Evolutionary conservation across 2,113 vertebrate species (phyloP).

Genomic region (Gavialis gangeticus): DNA sequence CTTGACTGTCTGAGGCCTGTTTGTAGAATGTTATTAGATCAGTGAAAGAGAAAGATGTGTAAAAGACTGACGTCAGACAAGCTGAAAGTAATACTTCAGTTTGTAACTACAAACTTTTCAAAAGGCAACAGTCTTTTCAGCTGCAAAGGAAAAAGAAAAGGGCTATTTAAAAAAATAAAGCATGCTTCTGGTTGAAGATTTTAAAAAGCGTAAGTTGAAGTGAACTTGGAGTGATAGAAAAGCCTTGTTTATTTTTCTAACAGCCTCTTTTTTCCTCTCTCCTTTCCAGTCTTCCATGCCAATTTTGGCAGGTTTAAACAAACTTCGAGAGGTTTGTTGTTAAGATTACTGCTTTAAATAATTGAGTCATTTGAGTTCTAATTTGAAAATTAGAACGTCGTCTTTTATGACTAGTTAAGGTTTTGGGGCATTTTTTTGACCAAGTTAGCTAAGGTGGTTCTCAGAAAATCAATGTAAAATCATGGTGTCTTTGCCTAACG

Average conservation of each 20-base stretch:
- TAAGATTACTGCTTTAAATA: not conserved
- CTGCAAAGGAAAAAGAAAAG: constrained; percentile 5
- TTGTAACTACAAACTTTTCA: not conserved
- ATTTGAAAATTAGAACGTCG: constrained; percentile 1
- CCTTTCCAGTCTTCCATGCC: not conserved
- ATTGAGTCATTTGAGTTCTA: not conserved
- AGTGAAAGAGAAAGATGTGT: not conserved
- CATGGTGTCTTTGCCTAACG: not conserved
- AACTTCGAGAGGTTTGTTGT: not conserved
- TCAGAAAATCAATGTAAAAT: not conserved
- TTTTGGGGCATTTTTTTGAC: not conserved
- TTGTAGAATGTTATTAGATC: constrained; percentile 32
- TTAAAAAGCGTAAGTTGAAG: not conserved
- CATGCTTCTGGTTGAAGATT: not conserved
- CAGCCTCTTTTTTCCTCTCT: not conserved
- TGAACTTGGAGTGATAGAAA: not conserved
- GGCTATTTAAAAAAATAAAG: not conserved
- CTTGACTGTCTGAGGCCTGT: constrained; percentile 10
- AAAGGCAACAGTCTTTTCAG: constrained; percentile 19
- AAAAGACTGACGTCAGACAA: not conserved
- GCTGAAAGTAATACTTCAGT: not conserved
- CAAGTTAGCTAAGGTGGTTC: not conserved
- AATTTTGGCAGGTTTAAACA: not conserved
- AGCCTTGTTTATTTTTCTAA: constrained; percentile 4
- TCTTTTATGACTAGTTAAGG: not conserved